These are phyloP conservation scores for Sphyrna mokarran DNA, from an alignment of 2,113 vertebrate species.

Conservation along the genomic window DNA sequence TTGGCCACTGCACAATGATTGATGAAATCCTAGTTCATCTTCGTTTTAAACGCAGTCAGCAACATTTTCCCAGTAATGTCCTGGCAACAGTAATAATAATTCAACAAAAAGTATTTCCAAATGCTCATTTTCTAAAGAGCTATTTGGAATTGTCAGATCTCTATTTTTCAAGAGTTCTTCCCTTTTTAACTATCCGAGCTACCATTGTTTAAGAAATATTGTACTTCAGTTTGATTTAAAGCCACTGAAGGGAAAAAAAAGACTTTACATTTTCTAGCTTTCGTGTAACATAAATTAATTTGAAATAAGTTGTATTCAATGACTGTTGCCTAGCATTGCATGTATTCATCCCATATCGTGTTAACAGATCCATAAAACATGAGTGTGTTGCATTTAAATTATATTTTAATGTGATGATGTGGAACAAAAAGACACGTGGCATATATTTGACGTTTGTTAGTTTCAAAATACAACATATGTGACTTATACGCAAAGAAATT, in stretches of 20 bases:
- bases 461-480: conserved; percentile 16
- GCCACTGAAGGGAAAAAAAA: neutral
- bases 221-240: conserved; percentile 32
- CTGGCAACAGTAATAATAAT: conserved; percentile 29
- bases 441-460: conserved; percentile 37
- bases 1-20: neutral
- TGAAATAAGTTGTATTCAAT: conserved; percentile 31
- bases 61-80: neutral
- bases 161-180: conserved; percentile 5
- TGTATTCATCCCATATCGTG: conserved; percentile 28
- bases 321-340: conserved; percentile 22
- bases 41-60: neutral
- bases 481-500: conserved; percentile 15
- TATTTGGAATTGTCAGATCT: conserved; percentile 17
- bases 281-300: conserved; percentile 35
- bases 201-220: conserved; percentile 26
- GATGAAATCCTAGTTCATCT: conserved; percentile 30
- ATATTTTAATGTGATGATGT: conserved; percentile 36
- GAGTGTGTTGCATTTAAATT: conserved; percentile 36
- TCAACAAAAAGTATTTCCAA: conserved; percentile 10
- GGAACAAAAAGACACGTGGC: conserved; percentile 16
- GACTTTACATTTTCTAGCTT: conserved; percentile 15
- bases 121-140: conserved; percentile 5
- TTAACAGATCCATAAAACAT: conserved; percentile 37
- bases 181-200: neutral